Base-by-base conservation (phyloP, 2,113 vertebrate species). In the Lagopus leucura region DNA sequence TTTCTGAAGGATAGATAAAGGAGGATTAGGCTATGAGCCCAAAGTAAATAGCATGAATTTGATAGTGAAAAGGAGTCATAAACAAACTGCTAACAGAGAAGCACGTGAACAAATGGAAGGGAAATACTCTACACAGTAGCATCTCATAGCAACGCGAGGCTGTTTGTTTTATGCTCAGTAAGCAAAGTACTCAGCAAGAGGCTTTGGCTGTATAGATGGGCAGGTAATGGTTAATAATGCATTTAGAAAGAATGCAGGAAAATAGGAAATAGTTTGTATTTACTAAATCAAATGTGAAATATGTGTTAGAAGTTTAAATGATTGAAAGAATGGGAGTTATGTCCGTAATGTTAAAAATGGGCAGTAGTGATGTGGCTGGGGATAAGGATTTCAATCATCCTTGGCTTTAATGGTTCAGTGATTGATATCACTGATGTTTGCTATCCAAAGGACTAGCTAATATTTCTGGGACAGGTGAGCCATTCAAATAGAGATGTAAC, bases 1-100 rank as follows among this genome's bases (percentile, higher is more conserved):
- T 75, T 94, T 94, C 70, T 92, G 73, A 94, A 93, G 43, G 66
- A 96, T 52, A 81, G 73, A 94, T 88, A 72, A 96, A 92, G 76
- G 75, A 32, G 57, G 76, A 92, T 95, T 95, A 96, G 36, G 54
- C 84, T 94, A 88, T 60, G 61, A 90, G 78, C 63, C 69, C 52
- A 90, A 88, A 93, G 67, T 18, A 94, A 87, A 73, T 79, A 93
- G 67, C 25, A 80, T 86, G 77, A 92, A 92, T 92, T 90, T 69
- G 13, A 78, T 47, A 83, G 52, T 54, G 65, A 93, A 70, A 40
- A 80, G 69, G 55, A 92, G 57, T 75, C 86, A 86, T 27, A 86
- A 80, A 57, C 25, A 86, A 80, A 75, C 61, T 69, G 47, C 66
- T 90, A 92, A 75, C 34, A 86, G 58, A 82, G 61, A 10, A 86